Evolutionary conservation across 2,797 vertebrate genomes (phyloP), one percentile per base, ranked within the genome.

Genomic region (Cirrhinus mrigala): DNA sequence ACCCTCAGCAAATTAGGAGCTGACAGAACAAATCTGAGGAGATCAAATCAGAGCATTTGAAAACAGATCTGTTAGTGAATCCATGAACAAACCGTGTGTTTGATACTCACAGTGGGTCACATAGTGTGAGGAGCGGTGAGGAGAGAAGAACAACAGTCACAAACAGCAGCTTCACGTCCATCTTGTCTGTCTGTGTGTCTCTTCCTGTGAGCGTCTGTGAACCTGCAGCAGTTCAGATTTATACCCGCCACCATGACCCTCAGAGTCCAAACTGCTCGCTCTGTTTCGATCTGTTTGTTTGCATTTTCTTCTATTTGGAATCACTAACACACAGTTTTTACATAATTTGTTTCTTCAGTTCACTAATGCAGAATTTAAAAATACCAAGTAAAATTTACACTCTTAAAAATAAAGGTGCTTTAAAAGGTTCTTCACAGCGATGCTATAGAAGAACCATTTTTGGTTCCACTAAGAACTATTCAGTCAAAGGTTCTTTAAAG

Each of bases 1-100:
- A 92, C 86, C 3, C 88, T 76, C 80, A 92, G 87, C 52, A 92
- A 75, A 76, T 92, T 91, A 3, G 90, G 90, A 68, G 90, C 86
- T 1, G 85, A 78, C 76, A 91, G 14, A 46, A 91, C 58, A 27
- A 8, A 84, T 0, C 89, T 90, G 66, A 44, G 40, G 40, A 44
- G 40, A 29, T 1, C 22, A 60, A 24, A n/a, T 37, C 16, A 73
- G 24, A 50, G 2, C 1, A 16, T 52, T 29, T 54, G 24, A 54
- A 22, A 10, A 37, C 20, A 37, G 10, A 56, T 20, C 27, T 54
- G 2, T 20, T 8, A 20, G 52, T 8, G 18, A 54, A 18, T 54
- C 18, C 18, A 54, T 54, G 52, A 54, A 1, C 3, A 6, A 64
- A 64, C 11, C 2, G 3, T 27, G n/a, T 27, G 60, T 64, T 64